Conservation (phyloP, 2,113 vertebrate genomes). For the Henicopernis longicauda region DNA sequence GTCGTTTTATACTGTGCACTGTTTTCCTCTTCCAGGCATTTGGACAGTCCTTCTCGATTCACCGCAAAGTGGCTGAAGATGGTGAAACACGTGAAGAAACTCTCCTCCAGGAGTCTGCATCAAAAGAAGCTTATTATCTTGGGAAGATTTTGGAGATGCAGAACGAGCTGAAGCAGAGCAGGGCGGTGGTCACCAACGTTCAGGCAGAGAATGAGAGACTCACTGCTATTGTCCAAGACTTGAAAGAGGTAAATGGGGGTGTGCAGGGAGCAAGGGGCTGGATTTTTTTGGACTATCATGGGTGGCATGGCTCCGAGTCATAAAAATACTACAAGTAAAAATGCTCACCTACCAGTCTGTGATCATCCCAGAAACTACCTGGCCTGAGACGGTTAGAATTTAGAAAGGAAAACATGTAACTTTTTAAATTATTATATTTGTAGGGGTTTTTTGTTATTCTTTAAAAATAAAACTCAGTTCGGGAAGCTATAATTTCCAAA, state of each 20-base stretch:
- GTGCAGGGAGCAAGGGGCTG: not conserved
- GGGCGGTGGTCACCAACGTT: constrained; percentile 81
- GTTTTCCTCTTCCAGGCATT: constrained; percentile 82
- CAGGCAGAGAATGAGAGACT: constrained; percentile 91
- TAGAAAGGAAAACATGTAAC: not conserved
- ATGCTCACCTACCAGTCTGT: not conserved
- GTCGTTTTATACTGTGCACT: not conserved
- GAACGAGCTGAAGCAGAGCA: constrained; percentile 86
- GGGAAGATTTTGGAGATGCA: constrained; percentile 91
- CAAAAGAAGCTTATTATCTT: constrained; percentile 92
- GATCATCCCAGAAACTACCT: not conserved
- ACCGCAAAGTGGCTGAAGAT: constrained; percentile 96
- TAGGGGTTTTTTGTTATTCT: too few species aligned
- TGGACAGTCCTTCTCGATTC: constrained; percentile 93
- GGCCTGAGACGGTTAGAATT: not conserved
- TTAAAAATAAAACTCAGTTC: not conserved
- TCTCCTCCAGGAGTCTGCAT: constrained; percentile 92
- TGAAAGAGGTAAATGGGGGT: constrained; percentile 83
- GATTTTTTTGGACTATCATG: not conserved
- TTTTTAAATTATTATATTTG: not conserved
- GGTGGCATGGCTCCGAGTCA: not conserved
- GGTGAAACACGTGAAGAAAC: constrained; percentile 94
- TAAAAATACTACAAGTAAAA: not conserved
- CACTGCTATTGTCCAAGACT: constrained; percentile 79
- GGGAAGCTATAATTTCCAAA: not conserved